Evolutionary conservation across 2,888 invertebrate species (phyloP).

Genomic region (Creontiades dilutus): DNA sequence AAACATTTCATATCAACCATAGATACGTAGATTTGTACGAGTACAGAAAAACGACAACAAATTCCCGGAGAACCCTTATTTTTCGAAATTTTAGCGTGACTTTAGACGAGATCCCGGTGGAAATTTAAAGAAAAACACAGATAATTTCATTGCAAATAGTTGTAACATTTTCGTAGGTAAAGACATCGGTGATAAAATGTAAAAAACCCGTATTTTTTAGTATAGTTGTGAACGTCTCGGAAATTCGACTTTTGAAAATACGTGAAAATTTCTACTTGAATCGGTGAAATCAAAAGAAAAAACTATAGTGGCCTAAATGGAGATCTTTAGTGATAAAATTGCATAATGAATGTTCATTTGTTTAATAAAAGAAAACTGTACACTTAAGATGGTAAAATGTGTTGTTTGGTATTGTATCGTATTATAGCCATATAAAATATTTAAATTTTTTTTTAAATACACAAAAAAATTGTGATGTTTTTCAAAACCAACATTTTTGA

Average conservation of each 20-base stretch:
- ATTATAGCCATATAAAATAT: background rate
- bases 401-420: background rate
- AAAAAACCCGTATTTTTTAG: no score
- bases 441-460: background rate
- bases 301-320: constrained; percentile 62
- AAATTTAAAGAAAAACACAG: no score
- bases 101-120: no score
- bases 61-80: background rate
- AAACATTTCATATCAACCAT: constrained; percentile 12
- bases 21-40: background rate
- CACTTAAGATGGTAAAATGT: background rate
- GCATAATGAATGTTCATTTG: background rate
- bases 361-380: background rate
- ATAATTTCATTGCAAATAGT: no score
- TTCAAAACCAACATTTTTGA: background rate
- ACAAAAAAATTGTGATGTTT: constrained; percentile 13
- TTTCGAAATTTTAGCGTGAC: background rate
- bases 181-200: no score
- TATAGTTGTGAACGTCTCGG: background rate
- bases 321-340: constrained; percentile 50
- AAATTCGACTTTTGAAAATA: background rate
- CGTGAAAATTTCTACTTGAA: background rate
- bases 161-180: no score
- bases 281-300: constrained; percentile 17
- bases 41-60: background rate